Conservation (phyloP, 2,888 invertebrate species). For the Tenthredo livida region DNA sequence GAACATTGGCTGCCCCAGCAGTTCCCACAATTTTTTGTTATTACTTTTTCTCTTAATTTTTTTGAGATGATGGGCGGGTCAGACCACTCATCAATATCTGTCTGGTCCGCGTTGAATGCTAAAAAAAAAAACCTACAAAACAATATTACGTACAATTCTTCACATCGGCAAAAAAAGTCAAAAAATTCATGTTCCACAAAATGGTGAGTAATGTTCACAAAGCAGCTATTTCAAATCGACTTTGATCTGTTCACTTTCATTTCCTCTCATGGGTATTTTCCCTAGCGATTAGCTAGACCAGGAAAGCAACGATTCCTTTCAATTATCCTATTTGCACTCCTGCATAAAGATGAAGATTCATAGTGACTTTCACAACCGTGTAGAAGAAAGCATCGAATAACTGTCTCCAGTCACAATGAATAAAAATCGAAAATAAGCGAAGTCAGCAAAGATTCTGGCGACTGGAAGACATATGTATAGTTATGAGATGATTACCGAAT, state of each 20-base stretch:
- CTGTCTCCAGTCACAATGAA: not conserved
- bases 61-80: not conserved
- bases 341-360: not conserved
- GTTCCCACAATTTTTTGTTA: not conserved
- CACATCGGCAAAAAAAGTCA: not conserved
- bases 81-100: constrained; percentile 33
- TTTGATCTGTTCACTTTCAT: not conserved
- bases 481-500: constrained; percentile 13
- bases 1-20: not conserved
- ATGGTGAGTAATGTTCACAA: constrained; percentile 4
- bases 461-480: constrained; percentile 3
- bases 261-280: not conserved
- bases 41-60: not conserved
- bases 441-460: not conserved
- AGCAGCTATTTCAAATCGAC: not conserved
- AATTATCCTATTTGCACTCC: not conserved
- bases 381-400: not conserved
- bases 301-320: not conserved
- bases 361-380: not conserved
- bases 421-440: not conserved
- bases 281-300: not conserved
- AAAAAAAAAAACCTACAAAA: not conserved
- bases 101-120: not conserved
- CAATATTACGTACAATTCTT: constrained; percentile 3
- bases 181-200: not conserved